phyloP scores from a whole-genome alignment of 2,888 invertebrate genomes.

The Tenthredo amoena region DNA sequence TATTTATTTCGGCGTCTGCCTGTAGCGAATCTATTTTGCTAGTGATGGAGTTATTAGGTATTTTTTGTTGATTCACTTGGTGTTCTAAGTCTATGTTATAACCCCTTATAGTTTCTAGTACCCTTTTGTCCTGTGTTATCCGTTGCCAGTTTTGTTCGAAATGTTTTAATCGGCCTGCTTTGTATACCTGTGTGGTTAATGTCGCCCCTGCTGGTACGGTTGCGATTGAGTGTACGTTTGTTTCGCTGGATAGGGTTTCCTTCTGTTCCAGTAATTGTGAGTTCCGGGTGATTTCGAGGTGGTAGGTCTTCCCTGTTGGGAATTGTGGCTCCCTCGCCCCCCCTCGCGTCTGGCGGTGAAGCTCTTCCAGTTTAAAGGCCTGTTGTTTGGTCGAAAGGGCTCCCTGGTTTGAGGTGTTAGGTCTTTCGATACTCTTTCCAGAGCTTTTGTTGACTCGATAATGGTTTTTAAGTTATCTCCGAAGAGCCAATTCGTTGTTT shows the following conservation, averaged over 20 bases:
- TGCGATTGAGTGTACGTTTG: not conserved
- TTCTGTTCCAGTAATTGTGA: not conserved
- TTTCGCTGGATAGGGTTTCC: not conserved
- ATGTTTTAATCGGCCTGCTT: not conserved
- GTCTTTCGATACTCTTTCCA: not conserved
- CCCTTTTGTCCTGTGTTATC: not conserved
- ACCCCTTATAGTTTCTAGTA: not conserved
- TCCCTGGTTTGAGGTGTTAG: not conserved
- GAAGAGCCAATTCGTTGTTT: not conserved
- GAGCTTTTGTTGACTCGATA: not conserved
- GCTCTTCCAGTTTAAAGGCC: constrained; percentile 4
- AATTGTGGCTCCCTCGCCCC: not conserved
- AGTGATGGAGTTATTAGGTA: not conserved
- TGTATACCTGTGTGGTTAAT: not conserved
- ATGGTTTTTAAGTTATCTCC: not conserved
- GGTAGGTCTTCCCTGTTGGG: not conserved
- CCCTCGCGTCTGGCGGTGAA: not conserved
- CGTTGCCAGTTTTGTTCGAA: not conserved
- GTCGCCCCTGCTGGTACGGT: not conserved
- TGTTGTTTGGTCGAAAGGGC: not conserved
- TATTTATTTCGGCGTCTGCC: not conserved
- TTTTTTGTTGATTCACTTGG: not conserved
- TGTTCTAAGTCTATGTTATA: not conserved
- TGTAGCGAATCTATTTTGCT: not conserved
- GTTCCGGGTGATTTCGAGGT: not conserved